A percentile compares a stretch with the other conserved stretches of the same genome.
Conservation (phyloP, 1,140 invertebrate genomes). For the Ctenoplectra terminalis region DNA sequence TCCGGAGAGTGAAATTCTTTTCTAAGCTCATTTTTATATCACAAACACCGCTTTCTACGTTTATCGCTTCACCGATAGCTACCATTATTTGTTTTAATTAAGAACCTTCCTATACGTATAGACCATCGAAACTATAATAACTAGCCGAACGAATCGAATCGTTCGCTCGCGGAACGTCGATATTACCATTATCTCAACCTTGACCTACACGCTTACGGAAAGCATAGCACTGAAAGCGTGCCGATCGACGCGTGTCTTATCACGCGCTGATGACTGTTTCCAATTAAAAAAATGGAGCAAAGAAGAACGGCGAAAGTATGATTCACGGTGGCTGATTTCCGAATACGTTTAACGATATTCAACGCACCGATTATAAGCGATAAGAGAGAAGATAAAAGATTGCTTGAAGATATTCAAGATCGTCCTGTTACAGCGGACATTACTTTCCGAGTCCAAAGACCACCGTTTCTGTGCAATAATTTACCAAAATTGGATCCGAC, state of each 20-base stretch:
- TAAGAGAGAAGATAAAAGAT: neutral
- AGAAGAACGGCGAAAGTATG: neutral
- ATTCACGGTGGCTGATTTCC: no score
- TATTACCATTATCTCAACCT: conserved; percentile 9
- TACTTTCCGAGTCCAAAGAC: no score
- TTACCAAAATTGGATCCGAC: neutral
- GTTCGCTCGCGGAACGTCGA: neutral
- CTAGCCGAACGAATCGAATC: neutral
- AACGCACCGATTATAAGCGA: neutral
- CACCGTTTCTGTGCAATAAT: neutral
- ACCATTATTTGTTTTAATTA: no score
- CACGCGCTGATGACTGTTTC: neutral
- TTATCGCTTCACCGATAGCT: no score
- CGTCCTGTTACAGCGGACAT: neutral
- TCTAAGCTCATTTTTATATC: no score
- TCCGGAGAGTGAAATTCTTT: no score
- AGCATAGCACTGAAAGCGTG: neutral
- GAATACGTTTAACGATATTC: neutral
- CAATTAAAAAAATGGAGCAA: neutral
- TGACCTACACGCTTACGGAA: neutral
- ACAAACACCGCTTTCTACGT: no score
- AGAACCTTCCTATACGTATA: no score
- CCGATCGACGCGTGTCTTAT: neutral
- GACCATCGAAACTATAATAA: no score
- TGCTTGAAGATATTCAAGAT: neutral